A percentile compares a stretch with the other conserved stretches of the same genome.
Evolutionary conservation across 2,888 invertebrate species (phyloP).

Genomic region (Metellina segmentata): DNA sequence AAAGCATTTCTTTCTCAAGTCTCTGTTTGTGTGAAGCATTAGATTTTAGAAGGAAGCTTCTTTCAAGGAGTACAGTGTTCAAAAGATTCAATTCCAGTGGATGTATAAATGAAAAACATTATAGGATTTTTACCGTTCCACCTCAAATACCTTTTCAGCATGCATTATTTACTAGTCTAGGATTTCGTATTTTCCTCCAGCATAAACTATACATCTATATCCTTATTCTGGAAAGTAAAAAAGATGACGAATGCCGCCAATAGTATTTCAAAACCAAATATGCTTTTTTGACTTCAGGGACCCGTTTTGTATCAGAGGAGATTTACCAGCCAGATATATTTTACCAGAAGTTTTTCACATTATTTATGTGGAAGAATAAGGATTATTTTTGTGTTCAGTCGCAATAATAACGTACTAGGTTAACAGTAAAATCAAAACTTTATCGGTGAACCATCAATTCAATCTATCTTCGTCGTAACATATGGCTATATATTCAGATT

Average conservation of each 20-base stretch:
- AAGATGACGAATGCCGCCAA: not conserved
- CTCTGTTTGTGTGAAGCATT: not conserved
- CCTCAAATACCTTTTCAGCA: slow-evolving; percentile 3
- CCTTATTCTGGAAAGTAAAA: not conserved
- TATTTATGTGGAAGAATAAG: no score
- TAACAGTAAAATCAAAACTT: no score
- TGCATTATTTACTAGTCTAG: slow-evolving; percentile 30
- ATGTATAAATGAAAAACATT: slow-evolving; percentile 28
- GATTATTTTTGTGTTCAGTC: no score
- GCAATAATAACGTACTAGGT: no score
- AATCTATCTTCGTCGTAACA: no score
- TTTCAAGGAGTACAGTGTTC: not conserved
- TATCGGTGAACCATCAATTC: no score
- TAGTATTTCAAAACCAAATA: not conserved
- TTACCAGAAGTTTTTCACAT: no score
- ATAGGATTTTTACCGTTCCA: slow-evolving; percentile 26
- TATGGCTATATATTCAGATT: no score
- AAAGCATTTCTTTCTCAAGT: not conserved
- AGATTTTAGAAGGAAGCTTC: slow-evolving; percentile 12
- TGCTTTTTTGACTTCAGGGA: not conserved
- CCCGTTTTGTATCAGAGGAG: not conserved
- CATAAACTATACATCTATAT: not conserved
- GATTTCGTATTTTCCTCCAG: not conserved
- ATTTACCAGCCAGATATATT: not conserved
- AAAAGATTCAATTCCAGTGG: slow-evolving; percentile 14